Evolutionary conservation across 2,888 invertebrate genomes (phyloP).

Genomic region (Phrixothrix hirtus): DNA sequence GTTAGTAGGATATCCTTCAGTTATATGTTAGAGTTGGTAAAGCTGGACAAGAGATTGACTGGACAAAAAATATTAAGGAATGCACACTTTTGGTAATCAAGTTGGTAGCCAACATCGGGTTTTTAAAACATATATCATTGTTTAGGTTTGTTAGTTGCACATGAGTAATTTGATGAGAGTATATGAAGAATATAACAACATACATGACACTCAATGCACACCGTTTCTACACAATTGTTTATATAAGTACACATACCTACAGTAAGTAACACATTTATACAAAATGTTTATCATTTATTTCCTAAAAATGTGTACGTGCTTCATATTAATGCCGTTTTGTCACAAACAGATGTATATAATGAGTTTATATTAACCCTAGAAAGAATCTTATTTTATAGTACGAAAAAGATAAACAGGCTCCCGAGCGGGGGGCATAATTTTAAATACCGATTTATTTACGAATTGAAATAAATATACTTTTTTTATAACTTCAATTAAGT

Average conservation of each 20-base stretch:
- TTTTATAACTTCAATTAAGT: too few species aligned
- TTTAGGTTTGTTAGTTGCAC: constrained; percentile 25
- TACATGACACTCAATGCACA: constrained; percentile 8
- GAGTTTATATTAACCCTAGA: too few species aligned
- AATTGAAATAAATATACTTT: too few species aligned
- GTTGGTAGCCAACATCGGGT: constrained; percentile 23
- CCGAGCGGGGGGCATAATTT: too few species aligned
- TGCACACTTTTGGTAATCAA: constrained; percentile 14
- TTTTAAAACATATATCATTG: constrained; percentile 29
- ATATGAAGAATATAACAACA: constrained; percentile 10
- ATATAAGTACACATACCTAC: neutral
- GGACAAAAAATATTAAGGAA: constrained; percentile 12
- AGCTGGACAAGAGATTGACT: constrained; percentile 6
- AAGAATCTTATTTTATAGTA: too few species aligned
- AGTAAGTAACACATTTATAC: neutral
- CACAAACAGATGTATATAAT: too few species aligned
- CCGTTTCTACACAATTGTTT: constrained; percentile 12
- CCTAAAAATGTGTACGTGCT: too few species aligned
- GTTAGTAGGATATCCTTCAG: constrained; percentile 1
- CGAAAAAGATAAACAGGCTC: too few species aligned
- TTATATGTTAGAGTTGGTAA: too few species aligned
- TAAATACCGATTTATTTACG: too few species aligned
- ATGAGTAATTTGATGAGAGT: constrained; percentile 20
- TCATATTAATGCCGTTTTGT: too few species aligned
- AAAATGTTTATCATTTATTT: neutral